Evolutionary conservation across 2,888 invertebrate genomes (phyloP).

Genomic region (Drosophila histrio): DNA sequence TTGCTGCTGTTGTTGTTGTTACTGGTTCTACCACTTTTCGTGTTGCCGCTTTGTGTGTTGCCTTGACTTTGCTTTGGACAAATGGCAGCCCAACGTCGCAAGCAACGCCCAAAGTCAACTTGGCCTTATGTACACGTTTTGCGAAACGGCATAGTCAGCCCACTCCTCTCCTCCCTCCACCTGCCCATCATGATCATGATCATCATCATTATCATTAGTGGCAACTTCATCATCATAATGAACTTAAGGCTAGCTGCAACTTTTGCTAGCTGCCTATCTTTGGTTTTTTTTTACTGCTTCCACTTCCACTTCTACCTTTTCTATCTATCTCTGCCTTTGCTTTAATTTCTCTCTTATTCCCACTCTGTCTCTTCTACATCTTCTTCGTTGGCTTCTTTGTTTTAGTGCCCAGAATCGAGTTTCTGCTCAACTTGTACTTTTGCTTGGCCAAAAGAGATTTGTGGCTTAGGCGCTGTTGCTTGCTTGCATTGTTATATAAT

Average conservation of each 20-base stretch:
- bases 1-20: conserved; percentile 22
- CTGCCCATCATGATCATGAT: not conserved
- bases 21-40: conserved; percentile 62
- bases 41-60: conserved; percentile 24
- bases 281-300: conserved; percentile 24
- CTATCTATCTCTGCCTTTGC: conserved; percentile 8
- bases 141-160: conserved; percentile 35
- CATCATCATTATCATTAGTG: not conserved
- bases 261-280: conserved; percentile 44
- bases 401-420: conserved; percentile 23
- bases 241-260: conserved; percentile 39
- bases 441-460: conserved; percentile 51
- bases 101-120: conserved; percentile 73
- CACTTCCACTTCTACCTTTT: conserved; percentile 33
- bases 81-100: conserved; percentile 55
- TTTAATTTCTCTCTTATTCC: conserved; percentile 1
- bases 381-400: conserved; percentile 27
- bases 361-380: conserved; percentile 3
- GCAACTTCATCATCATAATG: conserved; percentile 17
- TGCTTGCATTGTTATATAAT: conserved; percentile 72
- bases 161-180: not conserved
- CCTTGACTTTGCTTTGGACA: conserved; percentile 67
- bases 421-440: conserved; percentile 66
- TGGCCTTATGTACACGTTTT: conserved; percentile 29
- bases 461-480: conserved; percentile 38